Evolutionary conservation across 2,113 vertebrate species (phyloP), one percentile per base, ranked within the genome.

Genomic region (Gyps fulvus): DNA sequence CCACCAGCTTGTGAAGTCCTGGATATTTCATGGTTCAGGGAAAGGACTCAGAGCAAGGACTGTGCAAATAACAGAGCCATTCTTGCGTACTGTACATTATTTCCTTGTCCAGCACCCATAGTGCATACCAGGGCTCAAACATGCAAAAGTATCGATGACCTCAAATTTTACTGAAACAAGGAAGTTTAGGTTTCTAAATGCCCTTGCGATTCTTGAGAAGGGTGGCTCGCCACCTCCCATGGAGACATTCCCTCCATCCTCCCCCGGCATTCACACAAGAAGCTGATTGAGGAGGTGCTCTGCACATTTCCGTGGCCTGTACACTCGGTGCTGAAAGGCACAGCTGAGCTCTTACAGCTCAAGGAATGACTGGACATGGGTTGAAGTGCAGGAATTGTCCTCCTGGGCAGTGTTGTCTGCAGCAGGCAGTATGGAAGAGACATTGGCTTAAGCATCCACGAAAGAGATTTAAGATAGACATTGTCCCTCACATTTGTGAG

Each of bases 221-320:
- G 12, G 17, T 87, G 65, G 27, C 38, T 92, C 14, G 36, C 45
- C 26, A 50, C 16, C 54, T 66, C 69, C 26, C 54, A 43, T 1
- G 1, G 38, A 55, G 52, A 32, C 10, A 45, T 65, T 85, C 22
- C 36, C 55, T 69, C 59, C n/a, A 13, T 54, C 16, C 29, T 78
- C 50, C 34, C 36, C 23, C 59, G 57, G 29, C 29, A 55, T 43
- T 76, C 40, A 16, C 36, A 76, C 40, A 72, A 72, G 74, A 43
- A 81, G 29, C 36, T 76, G 62, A 66, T 9, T 1, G 1, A 83
- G 42, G 20, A 87, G 18, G 27, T 43, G 40, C 3, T 40, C 16
- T 63, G 36, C 22, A 42, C 3, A 2, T 45, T 22, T 26, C 47
- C 0, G 0, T 14, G 21, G 21, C 34, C 70, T 69, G 18, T 74